These are phyloP conservation scores for Mesorhabditis sp. DNA, from an alignment of 2,888 invertebrate genomes.

Conservation along the genomic window DNA sequence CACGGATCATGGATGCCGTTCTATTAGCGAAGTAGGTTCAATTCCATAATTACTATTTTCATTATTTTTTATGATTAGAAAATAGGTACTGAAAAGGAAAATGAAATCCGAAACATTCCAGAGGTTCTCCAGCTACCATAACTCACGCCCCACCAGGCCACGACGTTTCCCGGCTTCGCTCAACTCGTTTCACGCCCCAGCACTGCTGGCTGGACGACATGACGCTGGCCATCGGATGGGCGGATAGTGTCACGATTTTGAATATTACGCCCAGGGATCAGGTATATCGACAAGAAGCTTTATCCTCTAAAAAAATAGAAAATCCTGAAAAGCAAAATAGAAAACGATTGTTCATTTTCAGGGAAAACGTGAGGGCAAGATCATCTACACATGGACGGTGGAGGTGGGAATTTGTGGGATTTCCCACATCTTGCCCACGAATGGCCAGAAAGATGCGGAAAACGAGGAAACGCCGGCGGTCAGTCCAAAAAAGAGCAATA, in stretches of 20 bases:
- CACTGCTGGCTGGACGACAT: slow-evolving; percentile 41
- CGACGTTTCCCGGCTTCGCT: slow-evolving; percentile 35
- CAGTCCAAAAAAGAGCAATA: neutral
- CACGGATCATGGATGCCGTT: slow-evolving; percentile 46
- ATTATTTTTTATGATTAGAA: too few species aligned
- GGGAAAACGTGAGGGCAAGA: slow-evolving; percentile 19
- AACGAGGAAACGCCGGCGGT: neutral
- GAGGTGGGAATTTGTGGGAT: slow-evolving; percentile 44
- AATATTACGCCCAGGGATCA: neutral
- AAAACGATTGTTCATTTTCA: neutral
- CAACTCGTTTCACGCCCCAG: slow-evolving; percentile 44
- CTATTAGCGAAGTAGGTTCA: too few species aligned
- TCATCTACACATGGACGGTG: slow-evolving; percentile 31
- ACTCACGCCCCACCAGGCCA: slow-evolving; percentile 47
- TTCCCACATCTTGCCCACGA: slow-evolving; percentile 31
- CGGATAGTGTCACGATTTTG: slow-evolving; percentile 43
- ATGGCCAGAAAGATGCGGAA: neutral
- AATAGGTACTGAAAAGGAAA: too few species aligned
- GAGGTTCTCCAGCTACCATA: slow-evolving; percentile 11
- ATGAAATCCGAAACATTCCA: too few species aligned
- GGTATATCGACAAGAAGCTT: too few species aligned
- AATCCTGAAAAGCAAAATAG: too few species aligned
- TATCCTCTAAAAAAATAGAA: too few species aligned
- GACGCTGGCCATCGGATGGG: slow-evolving; percentile 53
- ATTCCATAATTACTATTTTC: too few species aligned